Base-by-base conservation (phyloP, 2,797 vertebrate species). In the Poeciliopsis paucimaculata region DNA sequence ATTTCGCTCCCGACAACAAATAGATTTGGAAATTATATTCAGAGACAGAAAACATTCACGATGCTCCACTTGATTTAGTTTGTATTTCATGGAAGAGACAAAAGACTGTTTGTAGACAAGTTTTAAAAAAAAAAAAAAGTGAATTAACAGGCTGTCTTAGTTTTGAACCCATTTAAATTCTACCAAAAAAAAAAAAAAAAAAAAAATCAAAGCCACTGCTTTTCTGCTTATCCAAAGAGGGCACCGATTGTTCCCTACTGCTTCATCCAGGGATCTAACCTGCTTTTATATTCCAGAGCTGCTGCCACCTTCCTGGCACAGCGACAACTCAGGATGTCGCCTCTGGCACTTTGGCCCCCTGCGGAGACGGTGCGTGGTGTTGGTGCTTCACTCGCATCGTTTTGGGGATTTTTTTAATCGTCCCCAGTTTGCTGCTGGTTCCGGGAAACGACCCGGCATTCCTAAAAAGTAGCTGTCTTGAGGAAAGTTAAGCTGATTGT, bases 311-410 rank as follows among this genome's bases (percentile, higher is more conserved):
- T 79, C 81, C 85, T 86, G 83, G 92, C 88, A 90, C 75, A 77
- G 78, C 88, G 86, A 93, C 91, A 84, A 86, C 93, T 82, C 86
- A 87, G 90, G 86, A 75, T 64, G 87, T 88, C 79, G 80, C 86
- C 88, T 86, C 78, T 80, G 90, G 89, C 88, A 82, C 86, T 64
- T 80, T 78, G 43, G 78, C 84, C 87, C 86, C 73, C 71, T 82
- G 86, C 76, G 76, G 83, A 76, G 81, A 86, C 72, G 90, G 83
- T 83, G 92, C 86, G 71, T 76, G 75, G 77, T 76, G 68, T 84
- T 78, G 82, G 84, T 72, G 77, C 80, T 87, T 88, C 83, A 86
- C 88, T 88, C 83, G 76, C 87, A 81, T 53, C 41, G 53, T 88
- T 89, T 84, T 87, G 82, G 53, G 62, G 20, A 7, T 7, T 41